These are phyloP conservation scores for Falco novaeseelandiae DNA, from an alignment of 2,797 vertebrate genomes.

Conservation along the genomic window DNA sequence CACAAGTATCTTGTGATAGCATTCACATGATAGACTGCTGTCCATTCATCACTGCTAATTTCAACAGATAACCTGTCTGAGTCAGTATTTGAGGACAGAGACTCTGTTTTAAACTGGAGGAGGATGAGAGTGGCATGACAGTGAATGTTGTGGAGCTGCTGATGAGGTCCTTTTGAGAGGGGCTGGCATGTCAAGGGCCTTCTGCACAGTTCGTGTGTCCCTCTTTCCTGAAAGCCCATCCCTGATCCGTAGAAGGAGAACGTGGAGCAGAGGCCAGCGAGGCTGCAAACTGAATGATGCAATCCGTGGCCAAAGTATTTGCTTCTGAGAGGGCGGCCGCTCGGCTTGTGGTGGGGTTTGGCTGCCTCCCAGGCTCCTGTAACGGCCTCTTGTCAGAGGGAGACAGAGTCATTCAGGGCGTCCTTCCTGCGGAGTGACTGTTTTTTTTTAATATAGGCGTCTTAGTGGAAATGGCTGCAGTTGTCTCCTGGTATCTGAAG, in stretches of 20 bases:
- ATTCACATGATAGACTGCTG: background rate
- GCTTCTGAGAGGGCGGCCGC: background rate
- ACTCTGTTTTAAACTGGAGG: background rate
- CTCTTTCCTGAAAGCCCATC: background rate
- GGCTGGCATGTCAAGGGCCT: background rate
- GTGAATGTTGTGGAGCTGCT: background rate
- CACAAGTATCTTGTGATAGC: slow-evolving; percentile 5
- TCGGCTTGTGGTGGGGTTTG: background rate
- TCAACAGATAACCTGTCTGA: background rate
- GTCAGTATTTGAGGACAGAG: background rate
- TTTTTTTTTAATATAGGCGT: background rate
- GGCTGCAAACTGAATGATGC: slow-evolving; percentile 8
- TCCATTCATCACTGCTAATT: background rate
- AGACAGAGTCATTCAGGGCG: accelerated
- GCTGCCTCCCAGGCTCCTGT: background rate
- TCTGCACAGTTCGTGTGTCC: background rate
- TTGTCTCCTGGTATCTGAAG: background rate
- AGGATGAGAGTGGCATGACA: background rate
- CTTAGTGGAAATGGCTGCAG: background rate
- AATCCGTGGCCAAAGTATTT: background rate
- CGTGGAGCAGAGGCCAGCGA: background rate
- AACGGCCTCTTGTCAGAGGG: background rate
- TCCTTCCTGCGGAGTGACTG: background rate
- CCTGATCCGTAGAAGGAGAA: background rate
- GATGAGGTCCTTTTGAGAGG: accelerated